Base-by-base conservation (phyloP, 2,113 vertebrate genomes). In the Limnothrissa miodon region DNA sequence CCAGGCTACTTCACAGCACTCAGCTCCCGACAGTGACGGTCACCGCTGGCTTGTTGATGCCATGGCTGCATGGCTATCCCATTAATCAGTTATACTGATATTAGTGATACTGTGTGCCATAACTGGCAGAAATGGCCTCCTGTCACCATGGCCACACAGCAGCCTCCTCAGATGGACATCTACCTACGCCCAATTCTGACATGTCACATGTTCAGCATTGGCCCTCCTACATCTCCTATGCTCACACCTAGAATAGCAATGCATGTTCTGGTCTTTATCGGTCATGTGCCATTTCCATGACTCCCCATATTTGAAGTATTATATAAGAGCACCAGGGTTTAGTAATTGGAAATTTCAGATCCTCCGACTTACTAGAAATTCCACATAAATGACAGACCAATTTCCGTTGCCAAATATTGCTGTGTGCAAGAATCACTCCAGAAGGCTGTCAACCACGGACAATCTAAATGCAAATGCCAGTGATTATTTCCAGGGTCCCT, bases 331-430 rank as follows among this genome's bases (percentile, higher is more conserved):
- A 83, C 33, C 59, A 83, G 90, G 89, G 89, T 90, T 89, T 53
- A 84, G 59, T 95, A 95, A 95, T 95, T 95, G 91, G 92, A 93
- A 91, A 94, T 94, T 93, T 91, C 88, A 93, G 93, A 90, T 92
- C 88, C 83, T 90, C 90, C 89, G 90, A 87, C 70, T 80, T 79
- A 81, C 90, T 25, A 13, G 29, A 17, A 33, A 36, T 15, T 39
- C 29, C 66, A 85, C 89, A 88, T 91, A 95, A 94, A 95, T 92
- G 93, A 95, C 95, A 95, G 92, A 92, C 91, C 89, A 93, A 93
- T 95, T 93, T 95, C 91, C 91, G 88, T 74, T n/a, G 42, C 36
- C 82, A 56, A 36, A 33, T 39, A n/a, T 81, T 78, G 44, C 62
- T 23, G 39, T n/a, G 78, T 33, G 15, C 45, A 51, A 87, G 92